Base-by-base conservation (phyloP, 2,888 invertebrate genomes). In the Neelides folsomi region DNA sequence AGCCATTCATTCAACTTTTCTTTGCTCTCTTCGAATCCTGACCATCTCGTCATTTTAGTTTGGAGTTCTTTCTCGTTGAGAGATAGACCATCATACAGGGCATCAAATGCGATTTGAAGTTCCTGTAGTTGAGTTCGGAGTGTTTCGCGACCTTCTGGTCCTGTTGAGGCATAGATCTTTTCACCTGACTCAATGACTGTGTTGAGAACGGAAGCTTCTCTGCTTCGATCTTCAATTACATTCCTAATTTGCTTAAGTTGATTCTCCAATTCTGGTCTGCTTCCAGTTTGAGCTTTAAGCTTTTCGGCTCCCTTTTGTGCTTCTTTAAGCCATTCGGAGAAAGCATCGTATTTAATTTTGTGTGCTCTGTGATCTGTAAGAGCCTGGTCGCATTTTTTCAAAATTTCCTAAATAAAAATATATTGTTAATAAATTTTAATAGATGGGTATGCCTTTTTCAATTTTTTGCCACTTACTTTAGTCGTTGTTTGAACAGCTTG, bases 301-400 rank as follows among this genome's bases (percentile, higher is more conserved):
- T 77, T 76, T 51, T 82, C 79, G 62, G 81, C 83, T 65, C 80
- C 81, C 6, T 78, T 75, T 69, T 86, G 83, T 1, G 86, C 82
- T 40, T 79, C 75, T 51, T 82, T 77, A 27, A 90, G 73, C 83
- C 86, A 87, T 63, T 86, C 82, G 0, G 80, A 77, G 65, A 86
- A 88, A 67, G 86, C 83, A 51, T 83, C 82, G 67, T 88, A 87
- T 64, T 87, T 88, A 1, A 85, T 84, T 66, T 82, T 79, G 67
- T 83, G 90, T 1, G 77, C 74, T 56, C 79, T 79, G 64, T 92
- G 89, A 67, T 89, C 88, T 49, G 77, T 76, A 0, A 86, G 81
- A 6, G 88, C 83, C 73, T 89, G 86, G 66, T 90, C 89, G 66
- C 89, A 90, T 72, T 90, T 92, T 70, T 89, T 89, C 1, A 89